Evolutionary conservation across 2,888 invertebrate species (phyloP), one percentile per base, ranked within the genome.

Genomic region (Drosophila hawaiiensis): DNA sequence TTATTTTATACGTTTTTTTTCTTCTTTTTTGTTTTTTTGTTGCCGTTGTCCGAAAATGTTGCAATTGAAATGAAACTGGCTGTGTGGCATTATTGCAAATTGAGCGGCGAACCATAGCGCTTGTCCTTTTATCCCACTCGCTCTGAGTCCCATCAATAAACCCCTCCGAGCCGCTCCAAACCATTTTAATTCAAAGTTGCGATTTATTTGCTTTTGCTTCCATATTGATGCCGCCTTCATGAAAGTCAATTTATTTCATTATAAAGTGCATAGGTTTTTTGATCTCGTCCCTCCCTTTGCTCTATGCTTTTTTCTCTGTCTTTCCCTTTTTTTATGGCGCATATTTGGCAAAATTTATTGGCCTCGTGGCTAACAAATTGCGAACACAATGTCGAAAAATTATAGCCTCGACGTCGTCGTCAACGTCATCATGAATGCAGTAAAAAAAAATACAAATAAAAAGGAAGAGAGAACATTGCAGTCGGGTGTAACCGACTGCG

Each of bases 201-300:
- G 67, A 82, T 85, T 85, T 86, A 89, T 85, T 80, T 82, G 74
- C 74, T 62, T 79, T 58, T 43, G 63, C 73, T 60, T 43, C 73
- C 80, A 86, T 89, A 80, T 80, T 76, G 81, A 77, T 73, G 58
- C 75, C 60, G 74, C 78, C 67, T 70, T 62, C 82, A 84, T 80
- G 77, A 77, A 84, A 84, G 85, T 79, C 89, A 84, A 89, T 87
- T 87, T 84, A 89, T 89, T 86, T 87, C 81, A 83, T 87, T 89
- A 89, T 87, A 78, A 77, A 85, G 76, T 78, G 85, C 85, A 85
- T 85, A 83, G 84, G 83, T 80, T 82, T 73, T 60, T 64, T 67
- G 50, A 73, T 76, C 70, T 52, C 54, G 63, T 54, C 55, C 37
- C 63, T 69, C 47, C 41, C 50, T 54, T 54, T 35, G 29, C 47